Conservation (phyloP, 2,797 vertebrate species). For the Pangasius macronema region DNA sequence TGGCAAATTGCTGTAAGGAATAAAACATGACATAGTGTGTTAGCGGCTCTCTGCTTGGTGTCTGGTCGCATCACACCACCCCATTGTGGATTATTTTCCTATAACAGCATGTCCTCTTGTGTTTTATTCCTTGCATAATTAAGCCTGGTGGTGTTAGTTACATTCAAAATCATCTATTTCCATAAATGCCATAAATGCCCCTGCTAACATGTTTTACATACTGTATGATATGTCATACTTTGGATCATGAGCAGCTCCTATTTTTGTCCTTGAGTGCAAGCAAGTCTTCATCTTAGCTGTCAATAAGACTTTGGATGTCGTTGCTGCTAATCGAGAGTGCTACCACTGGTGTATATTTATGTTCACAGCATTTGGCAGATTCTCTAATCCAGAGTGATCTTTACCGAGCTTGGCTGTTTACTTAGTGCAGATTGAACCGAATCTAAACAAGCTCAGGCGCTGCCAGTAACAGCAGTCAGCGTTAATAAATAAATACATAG, state of each 20-base stretch:
- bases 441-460: neutral
- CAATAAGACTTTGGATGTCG: neutral
- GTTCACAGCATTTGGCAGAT: conserved; percentile 2
- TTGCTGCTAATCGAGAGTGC: neutral
- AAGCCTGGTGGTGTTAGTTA: neutral
- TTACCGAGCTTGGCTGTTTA: conserved; percentile 11
- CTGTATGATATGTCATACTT: neutral
- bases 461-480: neutral
- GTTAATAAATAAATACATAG: neutral
- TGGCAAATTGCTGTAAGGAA: neutral
- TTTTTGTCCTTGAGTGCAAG: neutral
- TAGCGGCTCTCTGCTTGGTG: neutral
- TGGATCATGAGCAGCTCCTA: neutral
- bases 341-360: neutral
- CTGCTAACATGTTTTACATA: neutral
- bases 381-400: conserved; percentile 12
- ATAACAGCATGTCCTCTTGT: neutral
- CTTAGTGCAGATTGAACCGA: neutral
- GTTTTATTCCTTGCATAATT: neutral
- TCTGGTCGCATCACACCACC: neutral
- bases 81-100: neutral
- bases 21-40: neutral
- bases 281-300: neutral
- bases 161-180: neutral
- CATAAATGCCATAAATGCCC: neutral